These are phyloP conservation scores for Xyrichtys novacula DNA, from an alignment of 2,797 vertebrate genomes.

Conservation along the genomic window DNA sequence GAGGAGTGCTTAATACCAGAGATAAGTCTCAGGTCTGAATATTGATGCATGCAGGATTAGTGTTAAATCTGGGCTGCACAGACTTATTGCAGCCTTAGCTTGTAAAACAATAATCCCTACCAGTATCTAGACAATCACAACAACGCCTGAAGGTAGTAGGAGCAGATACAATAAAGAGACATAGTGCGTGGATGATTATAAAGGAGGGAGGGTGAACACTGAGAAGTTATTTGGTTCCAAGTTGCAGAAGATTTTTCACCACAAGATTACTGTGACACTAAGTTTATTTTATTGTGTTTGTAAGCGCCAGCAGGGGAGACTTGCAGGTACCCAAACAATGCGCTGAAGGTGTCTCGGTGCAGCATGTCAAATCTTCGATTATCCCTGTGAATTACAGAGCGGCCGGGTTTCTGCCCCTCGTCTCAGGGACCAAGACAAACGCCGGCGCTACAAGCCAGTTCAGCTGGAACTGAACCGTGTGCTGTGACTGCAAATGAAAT, in stretches of 20 bases:
- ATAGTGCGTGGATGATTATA: conserved; percentile 45
- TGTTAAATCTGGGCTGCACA: conserved; percentile 63
- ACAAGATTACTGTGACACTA: conserved; percentile 64
- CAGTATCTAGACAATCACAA: conserved; percentile 64
- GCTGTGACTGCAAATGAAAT: conserved; percentile 70
- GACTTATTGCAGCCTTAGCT: conserved; percentile 59
- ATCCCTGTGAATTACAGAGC: conserved; percentile 67
- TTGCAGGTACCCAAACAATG: conserved; percentile 35
- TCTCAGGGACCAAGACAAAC: conserved; percentile 66
- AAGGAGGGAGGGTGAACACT: conserved; percentile 45
- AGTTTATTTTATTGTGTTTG: conserved; percentile 59
- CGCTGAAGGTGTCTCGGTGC: conserved; percentile 63
- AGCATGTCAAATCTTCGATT: conserved; percentile 74
- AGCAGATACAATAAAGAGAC: conserved; percentile 53
- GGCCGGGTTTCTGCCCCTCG: conserved; percentile 50
- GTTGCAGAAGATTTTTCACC: conserved; percentile 57
- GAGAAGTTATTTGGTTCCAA: conserved; percentile 48
- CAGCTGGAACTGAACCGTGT: conserved; percentile 71
- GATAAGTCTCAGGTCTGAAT: conserved; percentile 63
- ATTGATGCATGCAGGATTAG: conserved; percentile 67
- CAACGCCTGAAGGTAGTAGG: conserved; percentile 58
- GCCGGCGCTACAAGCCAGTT: conserved; percentile 65
- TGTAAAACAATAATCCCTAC: conserved; percentile 77
- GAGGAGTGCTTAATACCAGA: conserved; percentile 56
- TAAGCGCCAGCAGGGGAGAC: conserved; percentile 37